Evolutionary conservation across 2,888 invertebrate species (phyloP).

Genomic region (Liposcelis brunnea): DNA sequence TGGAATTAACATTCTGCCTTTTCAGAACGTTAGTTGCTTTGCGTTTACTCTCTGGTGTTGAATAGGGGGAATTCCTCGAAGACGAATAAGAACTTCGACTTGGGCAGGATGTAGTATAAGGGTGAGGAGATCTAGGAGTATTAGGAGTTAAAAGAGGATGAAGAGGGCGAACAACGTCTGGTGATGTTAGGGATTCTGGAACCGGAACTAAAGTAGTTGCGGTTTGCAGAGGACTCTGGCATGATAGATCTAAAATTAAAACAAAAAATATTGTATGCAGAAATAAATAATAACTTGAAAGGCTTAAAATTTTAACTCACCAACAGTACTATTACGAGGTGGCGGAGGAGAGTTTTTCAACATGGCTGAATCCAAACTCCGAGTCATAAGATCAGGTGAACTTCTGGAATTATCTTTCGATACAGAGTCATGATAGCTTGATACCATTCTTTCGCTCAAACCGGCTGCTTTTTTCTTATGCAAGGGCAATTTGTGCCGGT

Average conservation of each 20-base stretch:
- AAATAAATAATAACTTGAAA: too few relatives aligned
- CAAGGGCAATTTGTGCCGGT: constrained; percentile 6
- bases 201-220: constrained; percentile 77
- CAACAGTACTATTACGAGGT: too few relatives aligned
- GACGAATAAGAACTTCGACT: too few relatives aligned
- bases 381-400: constrained; percentile 33
- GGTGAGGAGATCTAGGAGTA: too few relatives aligned
- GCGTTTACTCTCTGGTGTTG: too few relatives aligned
- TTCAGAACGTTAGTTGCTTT: too few relatives aligned
- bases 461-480: constrained; percentile 22
- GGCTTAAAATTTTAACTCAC: too few relatives aligned
- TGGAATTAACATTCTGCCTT: too few relatives aligned
- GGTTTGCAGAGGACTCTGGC: constrained; percentile 49
- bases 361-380: constrained; percentile 42
- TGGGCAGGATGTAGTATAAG: too few relatives aligned
- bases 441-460: constrained; percentile 56
- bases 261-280: background rate
- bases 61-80: too few relatives aligned
- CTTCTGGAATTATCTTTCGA: constrained; percentile 18
- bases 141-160: constrained; percentile 11
- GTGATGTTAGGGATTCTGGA: constrained; percentile 74
- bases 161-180: constrained; percentile 29
- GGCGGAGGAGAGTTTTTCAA: constrained; percentile 23
- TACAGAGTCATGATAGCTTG: constrained; percentile 44
- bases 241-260: background rate